phyloP scores from a whole-genome alignment of 2,113 vertebrate genomes.

The Brachirus orientalis region DNA sequence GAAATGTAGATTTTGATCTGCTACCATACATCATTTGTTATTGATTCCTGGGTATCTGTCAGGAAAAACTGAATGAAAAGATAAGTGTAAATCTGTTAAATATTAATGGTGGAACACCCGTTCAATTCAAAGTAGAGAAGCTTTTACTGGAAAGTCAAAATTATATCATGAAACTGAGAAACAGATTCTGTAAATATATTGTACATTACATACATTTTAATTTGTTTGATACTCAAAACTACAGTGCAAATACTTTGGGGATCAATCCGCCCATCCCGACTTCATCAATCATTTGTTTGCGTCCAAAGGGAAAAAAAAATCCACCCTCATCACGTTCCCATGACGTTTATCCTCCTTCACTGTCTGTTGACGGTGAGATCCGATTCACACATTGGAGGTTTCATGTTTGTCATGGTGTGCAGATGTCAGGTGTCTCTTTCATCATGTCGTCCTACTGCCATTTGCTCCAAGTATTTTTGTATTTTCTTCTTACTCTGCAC shows the following conservation, averaged over 20 bases:
- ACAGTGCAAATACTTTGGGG: slow-evolving; percentile 28
- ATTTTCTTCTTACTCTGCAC: slow-evolving; percentile 7
- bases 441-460: slow-evolving; percentile 26
- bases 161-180: not conserved
- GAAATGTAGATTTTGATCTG: slow-evolving; percentile 13
- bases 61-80: no score
- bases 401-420: slow-evolving; percentile 33
- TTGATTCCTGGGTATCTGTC: not conserved
- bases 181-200: not conserved
- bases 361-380: slow-evolving; percentile 18
- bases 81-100: no score
- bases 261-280: slow-evolving; percentile 53
- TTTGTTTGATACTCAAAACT: slow-evolving; percentile 12
- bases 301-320: slow-evolving; percentile 4
- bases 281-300: slow-evolving; percentile 47
- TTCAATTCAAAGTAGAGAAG: not conserved
- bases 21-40: slow-evolving; percentile 8
- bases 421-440: slow-evolving; percentile 38
- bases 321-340: slow-evolving; percentile 13
- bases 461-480: slow-evolving; percentile 1
- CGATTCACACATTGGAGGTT: slow-evolving; percentile 7
- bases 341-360: slow-evolving; percentile 12
- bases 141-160: slow-evolving; percentile 24
- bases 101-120: no score
- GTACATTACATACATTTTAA: not conserved